These are phyloP conservation scores for Chloroclysta siterata DNA, from an alignment of 2,888 invertebrate species.

Conservation along the genomic window DNA sequence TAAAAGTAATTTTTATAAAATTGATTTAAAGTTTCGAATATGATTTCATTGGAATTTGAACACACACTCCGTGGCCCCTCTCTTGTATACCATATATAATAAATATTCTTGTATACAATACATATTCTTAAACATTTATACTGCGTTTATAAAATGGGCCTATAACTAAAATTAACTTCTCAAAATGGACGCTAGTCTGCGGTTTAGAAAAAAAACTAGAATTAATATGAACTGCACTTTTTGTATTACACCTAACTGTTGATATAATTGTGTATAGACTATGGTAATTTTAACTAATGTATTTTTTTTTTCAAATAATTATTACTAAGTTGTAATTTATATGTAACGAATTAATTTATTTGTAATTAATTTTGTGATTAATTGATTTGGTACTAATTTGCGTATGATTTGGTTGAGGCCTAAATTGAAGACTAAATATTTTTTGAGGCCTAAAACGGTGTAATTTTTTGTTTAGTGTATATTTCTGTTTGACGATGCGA, in stretches of 20 bases:
- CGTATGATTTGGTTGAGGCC: slow-evolving; percentile 42
- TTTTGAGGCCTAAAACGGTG: slow-evolving; percentile 44
- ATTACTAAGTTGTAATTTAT: slow-evolving; percentile 42
- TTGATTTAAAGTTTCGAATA: too few relatives aligned
- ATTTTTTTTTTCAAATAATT: slow-evolving; percentile 51
- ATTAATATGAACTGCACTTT: slow-evolving; percentile 70
- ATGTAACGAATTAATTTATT: slow-evolving; percentile 39
- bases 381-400: slow-evolving; percentile 33
- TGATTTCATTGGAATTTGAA: too few relatives aligned
- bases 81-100: too few relatives aligned
- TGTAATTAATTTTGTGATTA: slow-evolving; percentile 29
- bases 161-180: slow-evolving; percentile 3
- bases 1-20: too few relatives aligned
- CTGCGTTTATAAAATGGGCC: not conserved
- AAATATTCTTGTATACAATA: not conserved
- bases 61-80: too few relatives aligned
- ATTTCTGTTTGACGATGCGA: slow-evolving; percentile 71
- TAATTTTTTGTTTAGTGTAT: slow-evolving; percentile 45
- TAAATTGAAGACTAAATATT: slow-evolving; percentile 44
- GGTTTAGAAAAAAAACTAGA: slow-evolving; percentile 45
- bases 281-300: slow-evolving; percentile 67
- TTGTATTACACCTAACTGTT: slow-evolving; percentile 80
- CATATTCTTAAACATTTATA: not conserved
- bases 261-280: slow-evolving; percentile 75
- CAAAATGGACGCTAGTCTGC: slow-evolving; percentile 26